Base-by-base conservation (phyloP, 2,797 vertebrate species). In the Pampus argenteus region DNA sequence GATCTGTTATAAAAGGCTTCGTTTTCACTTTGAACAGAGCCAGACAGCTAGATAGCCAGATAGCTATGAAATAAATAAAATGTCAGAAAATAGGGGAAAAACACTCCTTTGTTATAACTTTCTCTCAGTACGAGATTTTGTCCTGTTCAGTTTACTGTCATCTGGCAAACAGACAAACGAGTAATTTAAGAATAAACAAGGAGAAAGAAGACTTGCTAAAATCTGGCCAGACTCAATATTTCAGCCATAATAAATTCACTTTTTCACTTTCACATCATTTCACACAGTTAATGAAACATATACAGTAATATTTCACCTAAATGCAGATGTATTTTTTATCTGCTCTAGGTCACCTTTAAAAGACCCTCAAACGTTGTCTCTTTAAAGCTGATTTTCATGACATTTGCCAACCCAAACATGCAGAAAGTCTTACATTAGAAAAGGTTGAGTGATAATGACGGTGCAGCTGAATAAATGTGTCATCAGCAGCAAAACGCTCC, bases 391-490 rank as follows among this genome's bases (percentile, higher is more conserved):
- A 68, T 74, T 48, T 66, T 74, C 26, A 5, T 52, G 51, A 62
- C 69, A 71, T 86, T 76, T 76, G 9, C 36, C 44, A 42, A 13
- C 56, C 11, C 8, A 29, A 59, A 68, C 9, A 50, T 23, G 34
- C 60, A 22, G 9, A 42, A 42, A 42, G 14, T 18, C 40, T 2
- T 2, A 42, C 40, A 42, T 18, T n/a, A n/a, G n/a, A n/a, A n/a
- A n/a, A n/a, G n/a, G n/a, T n/a, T 42, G 29, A 81, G 64, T 60
- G 45, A 63, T 56, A 62, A 63, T 34, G 71, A 78, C 40, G 64
- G 9, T 62, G 63, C 11, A 17, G 34, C 60, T 48, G 56, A 38
- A 71, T 62, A 58, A 42, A 83, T 68, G 29, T 52, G 40, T 36
- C 34, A 63, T 54, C 18, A 8, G 26, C 23, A 13, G 59, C 63